Evolutionary conservation across 1,140 invertebrate species (phyloP), one percentile per base, ranked within the genome.

Genomic region (Steinernema feltiae): DNA sequence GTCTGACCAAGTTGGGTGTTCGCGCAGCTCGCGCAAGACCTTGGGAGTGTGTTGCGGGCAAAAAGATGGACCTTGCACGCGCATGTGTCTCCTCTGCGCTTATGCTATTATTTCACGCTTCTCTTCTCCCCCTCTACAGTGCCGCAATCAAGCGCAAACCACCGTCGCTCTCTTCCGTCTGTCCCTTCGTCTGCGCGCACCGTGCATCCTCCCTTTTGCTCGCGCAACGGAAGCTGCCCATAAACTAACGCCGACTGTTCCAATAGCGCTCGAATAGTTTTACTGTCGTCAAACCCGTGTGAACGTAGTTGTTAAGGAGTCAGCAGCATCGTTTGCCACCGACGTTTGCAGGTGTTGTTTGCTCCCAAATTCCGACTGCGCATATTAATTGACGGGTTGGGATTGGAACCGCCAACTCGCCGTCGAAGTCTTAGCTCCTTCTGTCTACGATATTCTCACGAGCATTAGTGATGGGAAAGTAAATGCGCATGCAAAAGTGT

Each of bases 21-120:
- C 53, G 53, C 53, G 24, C 53, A 17, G n/a, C 41, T 46, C 41
- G 53, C 53, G 24, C 3, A 63, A 63, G 53, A 63, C 53, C 53
- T 63, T 63, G 53, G 53, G 24, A 63, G 53, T 63, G 53, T 46
- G 15, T 7, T 17, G 24, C 12, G 53, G 24, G 53, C 53, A 63
- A 63, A 63, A 63, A 63, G 53, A 63, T 63, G 53, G 15, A 63
- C 53, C 15, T 3, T 27, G 41, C 41, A 46, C 24, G 53, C 53
- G 53, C 53, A 27, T 27, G 24, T 63, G 53, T 27, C 53, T 63
- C 53, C 53, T 27, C 53, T 63, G 7, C 53, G 53, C 7, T 63
- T 63, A 63, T 63, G 53, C 53, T 63, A 63, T 63, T 63, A 63
- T 27, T 63, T 63, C 53, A 63, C 53, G 53, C 53, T 63, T 63